Conservation (phyloP, 1,140 invertebrate species). For the Megalopta genalis region DNA sequence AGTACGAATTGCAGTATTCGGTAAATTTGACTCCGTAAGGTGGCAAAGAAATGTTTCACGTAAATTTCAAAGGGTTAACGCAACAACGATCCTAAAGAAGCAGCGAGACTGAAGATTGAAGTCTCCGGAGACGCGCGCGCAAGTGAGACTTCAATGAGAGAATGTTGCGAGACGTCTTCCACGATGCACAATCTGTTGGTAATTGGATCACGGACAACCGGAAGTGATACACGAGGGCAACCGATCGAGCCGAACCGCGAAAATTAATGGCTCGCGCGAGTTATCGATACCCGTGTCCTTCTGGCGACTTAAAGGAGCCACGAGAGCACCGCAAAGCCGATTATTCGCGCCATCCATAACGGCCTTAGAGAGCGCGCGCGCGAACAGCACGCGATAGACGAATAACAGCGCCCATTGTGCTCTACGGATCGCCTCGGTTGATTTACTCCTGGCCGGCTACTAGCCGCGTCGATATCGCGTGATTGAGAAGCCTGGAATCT, state of each 20-base stretch:
- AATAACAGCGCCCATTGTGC: background rate
- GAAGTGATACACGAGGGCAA: background rate
- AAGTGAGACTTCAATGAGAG: too few species aligned
- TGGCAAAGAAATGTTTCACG: too few species aligned
- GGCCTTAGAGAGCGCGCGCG: background rate
- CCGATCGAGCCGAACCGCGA: constrained; percentile 2
- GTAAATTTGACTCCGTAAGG: too few species aligned
- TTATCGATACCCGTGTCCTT: constrained; percentile 52
- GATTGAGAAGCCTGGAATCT: background rate
- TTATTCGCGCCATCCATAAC: constrained; percentile 55
- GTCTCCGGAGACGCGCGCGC: too few species aligned
- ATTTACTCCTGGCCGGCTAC: background rate
- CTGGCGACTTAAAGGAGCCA: constrained; percentile 42
- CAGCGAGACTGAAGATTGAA: too few species aligned
- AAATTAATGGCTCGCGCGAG: constrained; percentile 44
- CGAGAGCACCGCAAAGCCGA: constrained; percentile 50
- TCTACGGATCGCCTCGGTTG: constrained; percentile 3
- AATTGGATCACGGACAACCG: background rate
- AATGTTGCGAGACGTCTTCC: too few species aligned
- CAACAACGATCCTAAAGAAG: too few species aligned
- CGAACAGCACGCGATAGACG: background rate
- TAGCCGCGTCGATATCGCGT: background rate
- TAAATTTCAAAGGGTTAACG: too few species aligned
- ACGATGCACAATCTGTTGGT: too few species aligned
- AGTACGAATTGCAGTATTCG: too few species aligned